A percentile compares a stretch with the other conserved stretches of the same genome.
Evolutionary conservation across 2,888 invertebrate species (phyloP).

Genomic region (Pollenia amentaria): DNA sequence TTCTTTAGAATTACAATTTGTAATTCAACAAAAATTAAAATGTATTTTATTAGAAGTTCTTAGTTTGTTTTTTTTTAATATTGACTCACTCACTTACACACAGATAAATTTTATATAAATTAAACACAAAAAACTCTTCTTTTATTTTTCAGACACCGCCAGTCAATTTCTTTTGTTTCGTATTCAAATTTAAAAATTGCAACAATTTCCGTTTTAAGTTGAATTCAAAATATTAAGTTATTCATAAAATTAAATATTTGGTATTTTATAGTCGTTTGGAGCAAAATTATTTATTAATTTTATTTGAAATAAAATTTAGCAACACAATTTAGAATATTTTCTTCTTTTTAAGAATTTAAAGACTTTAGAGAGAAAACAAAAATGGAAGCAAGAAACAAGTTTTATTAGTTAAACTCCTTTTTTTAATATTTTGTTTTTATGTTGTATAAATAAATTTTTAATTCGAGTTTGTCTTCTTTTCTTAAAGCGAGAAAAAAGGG

Average conservation of each 20-base stretch:
- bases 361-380: slow-evolving; percentile 1
- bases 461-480: not conserved
- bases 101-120: not conserved
- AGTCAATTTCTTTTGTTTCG: not conserved
- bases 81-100: not conserved
- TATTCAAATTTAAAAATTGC: not conserved
- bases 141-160: not conserved
- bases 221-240: not conserved
- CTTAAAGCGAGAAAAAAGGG: not conserved
- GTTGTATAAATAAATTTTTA: not conserved
- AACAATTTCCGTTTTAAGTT: slow-evolving; percentile 20
- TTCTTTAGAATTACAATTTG: not conserved
- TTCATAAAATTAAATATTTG: not conserved
- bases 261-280: too few species aligned
- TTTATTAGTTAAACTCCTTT: not conserved
- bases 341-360: not conserved
- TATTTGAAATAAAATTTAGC: not conserved
- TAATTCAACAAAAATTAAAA: not conserved
- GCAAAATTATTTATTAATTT: not conserved
- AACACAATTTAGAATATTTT: slow-evolving; percentile 7
- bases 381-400: slow-evolving; percentile 7
- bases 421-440: not conserved
- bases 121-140: slow-evolving; percentile 10
- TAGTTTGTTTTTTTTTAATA: slow-evolving; percentile 2
- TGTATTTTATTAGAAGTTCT: slow-evolving; percentile 11